phyloP scores from a whole-genome alignment of 2,888 invertebrate genomes.

The Epirrita christyi region DNA sequence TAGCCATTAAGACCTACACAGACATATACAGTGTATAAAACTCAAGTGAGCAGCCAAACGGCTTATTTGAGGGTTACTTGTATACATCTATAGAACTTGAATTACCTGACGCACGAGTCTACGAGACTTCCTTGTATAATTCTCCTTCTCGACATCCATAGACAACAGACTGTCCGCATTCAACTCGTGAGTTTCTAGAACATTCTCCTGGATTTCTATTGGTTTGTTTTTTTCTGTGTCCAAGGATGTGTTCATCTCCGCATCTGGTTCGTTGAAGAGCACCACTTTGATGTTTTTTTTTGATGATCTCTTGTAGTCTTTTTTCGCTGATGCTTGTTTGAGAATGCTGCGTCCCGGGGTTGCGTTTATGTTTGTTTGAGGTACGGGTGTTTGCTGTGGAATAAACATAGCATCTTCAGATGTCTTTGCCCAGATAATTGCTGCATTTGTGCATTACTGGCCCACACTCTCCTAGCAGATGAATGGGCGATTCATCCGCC shows the following conservation, averaged over 20 bases:
- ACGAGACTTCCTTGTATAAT: constrained; percentile 44
- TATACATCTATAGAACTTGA: background rate
- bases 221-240: background rate
- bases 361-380: constrained; percentile 56
- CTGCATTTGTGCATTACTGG: no score
- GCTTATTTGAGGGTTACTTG: no score
- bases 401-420: background rate
- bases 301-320: constrained; percentile 43
- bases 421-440: background rate
- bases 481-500: no score
- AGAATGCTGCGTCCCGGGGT: constrained; percentile 74
- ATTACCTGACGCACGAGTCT: constrained; percentile 20
- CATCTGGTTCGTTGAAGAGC: constrained; percentile 58
- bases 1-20: no score
- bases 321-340: constrained; percentile 45
- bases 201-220: background rate
- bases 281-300: constrained; percentile 69
- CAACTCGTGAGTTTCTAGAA: background rate
- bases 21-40: no score
- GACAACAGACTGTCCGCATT: constrained; percentile 38
- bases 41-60: no score
- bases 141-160: constrained; percentile 53
- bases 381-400: constrained; percentile 52
- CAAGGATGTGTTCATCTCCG: constrained; percentile 27
- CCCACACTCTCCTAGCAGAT: no score